Evolutionary conservation across 1,140 invertebrate genomes (phyloP).

Genomic region (Nautilus pompilius): DNA sequence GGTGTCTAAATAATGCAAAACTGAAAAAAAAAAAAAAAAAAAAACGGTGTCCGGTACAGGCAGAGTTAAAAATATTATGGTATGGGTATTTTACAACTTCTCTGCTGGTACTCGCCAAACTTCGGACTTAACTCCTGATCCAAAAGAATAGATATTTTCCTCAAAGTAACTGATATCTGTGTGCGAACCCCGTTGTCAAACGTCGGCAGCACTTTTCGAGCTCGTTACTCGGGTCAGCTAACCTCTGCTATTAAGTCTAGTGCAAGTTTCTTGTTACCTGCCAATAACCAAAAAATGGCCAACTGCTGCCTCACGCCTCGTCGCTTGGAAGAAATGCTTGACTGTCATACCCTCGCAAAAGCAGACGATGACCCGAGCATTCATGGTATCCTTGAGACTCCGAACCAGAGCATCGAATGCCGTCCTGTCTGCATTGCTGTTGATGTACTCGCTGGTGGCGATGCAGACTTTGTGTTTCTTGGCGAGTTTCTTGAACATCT

Average conservation of each 20-base stretch:
- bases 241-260: too few species aligned
- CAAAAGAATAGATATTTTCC: too few species aligned
- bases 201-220: too few species aligned
- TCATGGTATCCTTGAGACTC: conserved; percentile 61
- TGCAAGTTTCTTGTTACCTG: too few species aligned
- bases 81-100: too few species aligned
- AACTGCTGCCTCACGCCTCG: conserved; percentile 62
- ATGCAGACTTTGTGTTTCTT: conserved; percentile 71
- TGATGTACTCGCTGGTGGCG: conserved; percentile 66
- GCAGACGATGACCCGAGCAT: conserved; percentile 73
- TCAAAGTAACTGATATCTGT: too few species aligned
- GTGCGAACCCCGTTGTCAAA: too few species aligned
- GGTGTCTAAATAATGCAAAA: too few species aligned
- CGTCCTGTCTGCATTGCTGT: conserved; percentile 64
- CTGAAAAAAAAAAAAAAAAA: background rate
- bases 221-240: too few species aligned
- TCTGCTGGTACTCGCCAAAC: too few species aligned
- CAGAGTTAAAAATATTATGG: too few species aligned
- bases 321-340: conserved; percentile 66
- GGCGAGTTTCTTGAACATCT: conserved; percentile 69
- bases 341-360: conserved; percentile 80
- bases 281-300: conserved; percentile 68
- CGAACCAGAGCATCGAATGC: conserved; percentile 63
- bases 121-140: too few species aligned
- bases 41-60: background rate